Conservation (phyloP, 92 coral and sea anemone genomes). For the Heliopora coerulea region DNA sequence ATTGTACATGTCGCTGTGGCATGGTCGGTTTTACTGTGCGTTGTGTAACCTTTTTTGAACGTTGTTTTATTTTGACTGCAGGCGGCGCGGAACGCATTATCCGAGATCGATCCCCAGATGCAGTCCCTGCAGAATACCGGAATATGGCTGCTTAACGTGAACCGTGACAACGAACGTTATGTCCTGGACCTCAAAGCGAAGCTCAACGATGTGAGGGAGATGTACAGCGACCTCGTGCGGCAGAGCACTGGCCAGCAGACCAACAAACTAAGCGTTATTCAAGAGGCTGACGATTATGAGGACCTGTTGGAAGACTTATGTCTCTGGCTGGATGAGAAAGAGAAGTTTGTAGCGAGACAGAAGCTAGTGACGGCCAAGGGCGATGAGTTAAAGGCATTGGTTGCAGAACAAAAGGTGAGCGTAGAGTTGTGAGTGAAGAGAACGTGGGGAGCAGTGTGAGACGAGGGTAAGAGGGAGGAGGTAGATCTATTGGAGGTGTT, state of each 20-base stretch:
- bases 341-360: slow-evolving; percentile 65
- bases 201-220: slow-evolving; percentile 25
- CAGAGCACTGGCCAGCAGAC: slow-evolving; percentile 27
- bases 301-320: slow-evolving; percentile 75
- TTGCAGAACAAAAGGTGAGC: slow-evolving; percentile 70
- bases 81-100: slow-evolving; percentile 66
- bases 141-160: slow-evolving; percentile 74
- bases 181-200: slow-evolving; percentile 29
- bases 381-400: slow-evolving; percentile 69
- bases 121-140: slow-evolving; percentile 82
- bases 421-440: background rate
- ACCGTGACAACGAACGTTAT: slow-evolving; percentile 56
- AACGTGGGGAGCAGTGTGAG: too few species aligned
- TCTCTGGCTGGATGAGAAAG: slow-evolving; percentile 71
- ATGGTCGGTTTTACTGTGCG: too few species aligned
- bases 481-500: too few species aligned
- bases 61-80: background rate
- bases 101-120: slow-evolving; percentile 76
- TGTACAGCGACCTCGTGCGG: slow-evolving; percentile 33
- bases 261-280: slow-evolving; percentile 24
- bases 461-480: background rate
- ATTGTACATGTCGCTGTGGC: too few species aligned
- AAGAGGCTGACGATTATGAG: slow-evolving; percentile 65
- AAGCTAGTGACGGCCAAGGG: slow-evolving; percentile 67
- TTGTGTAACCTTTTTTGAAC: too few species aligned